These are phyloP conservation scores for Tachuris rubrigastra DNA, from an alignment of 2,113 vertebrate genomes.

Conservation along the genomic window DNA sequence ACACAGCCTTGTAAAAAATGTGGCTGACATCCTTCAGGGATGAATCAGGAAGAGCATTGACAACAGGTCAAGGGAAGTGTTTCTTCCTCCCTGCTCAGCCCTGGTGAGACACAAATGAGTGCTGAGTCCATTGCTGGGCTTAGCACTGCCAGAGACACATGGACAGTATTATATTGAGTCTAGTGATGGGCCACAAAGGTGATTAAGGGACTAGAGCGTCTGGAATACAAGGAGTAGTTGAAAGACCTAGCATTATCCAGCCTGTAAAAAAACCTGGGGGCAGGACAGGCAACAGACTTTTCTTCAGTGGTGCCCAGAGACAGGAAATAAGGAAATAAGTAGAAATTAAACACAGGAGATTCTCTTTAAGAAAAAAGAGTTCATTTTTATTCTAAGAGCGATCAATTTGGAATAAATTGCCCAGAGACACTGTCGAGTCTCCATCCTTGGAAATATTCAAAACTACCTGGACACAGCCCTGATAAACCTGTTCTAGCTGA, in stretches of 20 bases:
- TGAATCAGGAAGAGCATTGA: not conserved
- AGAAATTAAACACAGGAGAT: not conserved
- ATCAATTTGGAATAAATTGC: not conserved
- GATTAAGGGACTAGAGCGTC: not conserved
- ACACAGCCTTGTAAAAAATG: not conserved
- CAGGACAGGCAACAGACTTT: not conserved
- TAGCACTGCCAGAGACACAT: not conserved
- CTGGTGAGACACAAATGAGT: not conserved
- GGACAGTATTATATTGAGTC: not conserved
- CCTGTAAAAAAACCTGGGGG: not conserved
- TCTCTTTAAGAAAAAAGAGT: not conserved
- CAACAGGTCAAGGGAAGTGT: not conserved
- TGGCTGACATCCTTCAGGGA: not conserved
- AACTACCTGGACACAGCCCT: not conserved
- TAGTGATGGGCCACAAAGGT: not conserved
- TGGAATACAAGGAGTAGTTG: not conserved
- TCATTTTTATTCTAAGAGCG: not conserved
- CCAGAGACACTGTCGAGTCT: not conserved
- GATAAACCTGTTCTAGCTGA: not conserved
- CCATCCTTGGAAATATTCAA: not conserved
- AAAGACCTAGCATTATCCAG: not conserved
- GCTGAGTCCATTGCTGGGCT: not conserved
- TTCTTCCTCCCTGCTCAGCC: not conserved
- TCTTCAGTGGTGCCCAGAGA: not conserved
- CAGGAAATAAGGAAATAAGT: not conserved